Conservation (phyloP, 2,888 invertebrate species). For the Pristionchus exspectatus region DNA sequence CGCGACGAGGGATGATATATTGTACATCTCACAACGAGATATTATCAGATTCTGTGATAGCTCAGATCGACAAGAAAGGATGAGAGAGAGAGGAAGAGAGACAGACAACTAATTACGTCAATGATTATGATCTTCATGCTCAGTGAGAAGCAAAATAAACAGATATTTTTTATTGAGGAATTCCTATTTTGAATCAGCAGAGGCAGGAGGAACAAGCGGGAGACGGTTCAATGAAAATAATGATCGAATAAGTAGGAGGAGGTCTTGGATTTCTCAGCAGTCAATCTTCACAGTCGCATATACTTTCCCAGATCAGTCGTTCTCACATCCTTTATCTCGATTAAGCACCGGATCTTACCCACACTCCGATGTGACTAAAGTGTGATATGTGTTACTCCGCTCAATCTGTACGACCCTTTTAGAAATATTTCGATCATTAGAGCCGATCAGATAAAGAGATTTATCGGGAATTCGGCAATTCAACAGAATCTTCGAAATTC, state of each 20-base stretch:
- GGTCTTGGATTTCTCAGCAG: neutral
- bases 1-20: neutral
- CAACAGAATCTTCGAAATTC: neutral
- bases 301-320: neutral
- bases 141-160: neutral
- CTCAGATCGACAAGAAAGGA: neutral
- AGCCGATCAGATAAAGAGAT: neutral
- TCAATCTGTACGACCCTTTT: neutral
- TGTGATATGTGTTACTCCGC: neutral
- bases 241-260: neutral
- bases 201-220: neutral
- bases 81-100: neutral
- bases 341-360: neutral
- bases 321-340: neutral
- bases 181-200: too few species aligned
- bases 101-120: neutral
- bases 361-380: neutral
- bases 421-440: neutral
- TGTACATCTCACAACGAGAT: neutral
- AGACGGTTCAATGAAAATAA: neutral
- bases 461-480: neutral
- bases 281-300: neutral
- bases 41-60: neutral
- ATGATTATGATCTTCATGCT: neutral
- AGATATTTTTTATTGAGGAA: neutral